Base-by-base conservation (phyloP, 2,113 vertebrate genomes). In the Cairina moschata region DNA sequence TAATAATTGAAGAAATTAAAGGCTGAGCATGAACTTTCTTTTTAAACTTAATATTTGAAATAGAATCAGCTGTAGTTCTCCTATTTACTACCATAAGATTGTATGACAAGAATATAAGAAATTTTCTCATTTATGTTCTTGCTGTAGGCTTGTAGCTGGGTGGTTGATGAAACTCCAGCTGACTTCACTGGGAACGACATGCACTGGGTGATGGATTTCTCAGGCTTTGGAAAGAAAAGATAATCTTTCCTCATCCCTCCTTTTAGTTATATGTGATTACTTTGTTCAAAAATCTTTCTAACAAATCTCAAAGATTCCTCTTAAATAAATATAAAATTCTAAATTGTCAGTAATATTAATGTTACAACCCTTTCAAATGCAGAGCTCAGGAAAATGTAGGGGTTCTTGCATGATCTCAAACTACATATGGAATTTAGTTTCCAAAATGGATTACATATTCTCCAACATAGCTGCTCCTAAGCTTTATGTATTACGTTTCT, bases 201-300 rank as follows among this genome's bases (percentile, higher is more conserved):
- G 48, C 32, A n/a, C 22, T 12, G 36, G 21, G 59, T 40, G 60
- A 54, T 40, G 34, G 38, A 54, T 79, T 52, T 79, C 36, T 79
- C 16, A 76, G n/a, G 88, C 73, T 83, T 91, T 94, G 91, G 56
- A 88, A 68, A 88, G 65, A 63, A 85, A 7, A 75, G 68, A 81
- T 63, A 22, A 50, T 75, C 44, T 83, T 62, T 21, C 31, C 54
- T 69, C 25, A 85, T 88, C 32, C 17, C 20, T 74, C 46, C 20
- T 89, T 78, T 76, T 71, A 72, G 48, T 75, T 42, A 17, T 21
- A 38, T 46, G 29, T 34, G 25, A 15, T 59, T 83, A 67, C n/a
- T 77, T 86, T 36, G 21, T 28, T 66, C 48, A 73, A 79, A 72
- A 78, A 6, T 5, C 59, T 90, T 91, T 79, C 12, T 36, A 79